Base-by-base conservation (phyloP, 2,797 vertebrate species). In the Monodelphis domestica region DNA sequence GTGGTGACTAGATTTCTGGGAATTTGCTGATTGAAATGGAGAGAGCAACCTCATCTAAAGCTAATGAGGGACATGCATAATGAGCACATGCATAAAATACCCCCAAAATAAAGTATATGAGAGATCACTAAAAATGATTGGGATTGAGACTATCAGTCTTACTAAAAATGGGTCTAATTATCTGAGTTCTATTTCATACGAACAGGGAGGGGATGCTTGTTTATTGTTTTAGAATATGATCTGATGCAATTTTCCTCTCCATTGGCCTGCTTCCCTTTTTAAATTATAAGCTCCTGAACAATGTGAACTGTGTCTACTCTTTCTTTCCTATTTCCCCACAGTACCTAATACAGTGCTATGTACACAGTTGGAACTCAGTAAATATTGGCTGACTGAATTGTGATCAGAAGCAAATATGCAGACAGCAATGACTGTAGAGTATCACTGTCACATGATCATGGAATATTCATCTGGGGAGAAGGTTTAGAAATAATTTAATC, bases 391-490 rank as follows among this genome's bases (percentile, higher is more conserved):
- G 29, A 78, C 38, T 78, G 70, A 78, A 45, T 45, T 78, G 70
- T 45, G 70, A 78, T 78, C 70, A 70, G 63, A 70, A 70, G 63
- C 63, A 78, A 78, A 78, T 78, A 78, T 78, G 70, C 70, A 78
- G n/a, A 45, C 70, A 45, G 70, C 26, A 21, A 78, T 45, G 70
- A 38, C 38, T 78, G 70, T 45, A 45, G 21, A 21, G 70, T 24
- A 45, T 78, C 38, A 78, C 38, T 38, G 17, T 78, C 38, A 45
- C 21, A 45, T 45, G 70, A 78, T 45, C 38, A 78, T 45, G 45
- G 70, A 78, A 24, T 78, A 78, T 78, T 78, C 38, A 45, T 45
- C 21, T 45, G 7, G 21, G 70, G 21, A 45, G 38, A 78, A 38
- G 38, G 29, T 7, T 78, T 45, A 78, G n/a, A 78, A 7, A 21